A percentile compares a stretch with the other conserved stretches of the same genome.
Conservation (phyloP, 2,113 vertebrate species). For the Ptyas mucosa region DNA sequence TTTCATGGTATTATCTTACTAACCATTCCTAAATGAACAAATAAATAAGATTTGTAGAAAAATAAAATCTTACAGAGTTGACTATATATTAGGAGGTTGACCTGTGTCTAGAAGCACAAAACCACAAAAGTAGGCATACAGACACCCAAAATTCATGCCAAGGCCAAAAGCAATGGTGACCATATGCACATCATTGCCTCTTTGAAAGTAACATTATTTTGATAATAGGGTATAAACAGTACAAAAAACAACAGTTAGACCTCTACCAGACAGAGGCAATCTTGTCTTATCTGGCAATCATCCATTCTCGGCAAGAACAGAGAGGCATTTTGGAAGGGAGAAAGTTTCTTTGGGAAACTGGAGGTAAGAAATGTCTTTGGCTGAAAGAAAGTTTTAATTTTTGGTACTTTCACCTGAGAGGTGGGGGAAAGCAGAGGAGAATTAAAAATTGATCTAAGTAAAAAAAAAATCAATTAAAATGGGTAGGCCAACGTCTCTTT, state of each 20-base stretch:
- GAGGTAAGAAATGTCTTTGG: not conserved
- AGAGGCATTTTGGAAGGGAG: not conserved
- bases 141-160: not conserved
- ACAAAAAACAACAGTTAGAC: not conserved
- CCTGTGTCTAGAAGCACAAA: not conserved
- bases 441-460: not conserved
- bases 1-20: not conserved
- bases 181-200: not conserved
- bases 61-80: not conserved
- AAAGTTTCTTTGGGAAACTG: not conserved
- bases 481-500: not conserved
- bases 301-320: not conserved
- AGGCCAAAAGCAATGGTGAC: too few relatives aligned
- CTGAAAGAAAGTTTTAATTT: not conserved
- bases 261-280: not conserved
- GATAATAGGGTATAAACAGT: not conserved
- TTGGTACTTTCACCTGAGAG: not conserved
- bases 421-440: not conserved
- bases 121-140: not conserved
- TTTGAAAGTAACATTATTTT: not conserved
- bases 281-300: not conserved
- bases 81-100: too few relatives aligned
- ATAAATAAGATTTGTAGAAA: conserved; percentile 3
- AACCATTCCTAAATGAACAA: not conserved
- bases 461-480: not conserved